Evolutionary conservation across 1,140 invertebrate species (phyloP), one percentile per base, ranked within the genome.

Genomic region (Platorchestia sp.): DNA sequence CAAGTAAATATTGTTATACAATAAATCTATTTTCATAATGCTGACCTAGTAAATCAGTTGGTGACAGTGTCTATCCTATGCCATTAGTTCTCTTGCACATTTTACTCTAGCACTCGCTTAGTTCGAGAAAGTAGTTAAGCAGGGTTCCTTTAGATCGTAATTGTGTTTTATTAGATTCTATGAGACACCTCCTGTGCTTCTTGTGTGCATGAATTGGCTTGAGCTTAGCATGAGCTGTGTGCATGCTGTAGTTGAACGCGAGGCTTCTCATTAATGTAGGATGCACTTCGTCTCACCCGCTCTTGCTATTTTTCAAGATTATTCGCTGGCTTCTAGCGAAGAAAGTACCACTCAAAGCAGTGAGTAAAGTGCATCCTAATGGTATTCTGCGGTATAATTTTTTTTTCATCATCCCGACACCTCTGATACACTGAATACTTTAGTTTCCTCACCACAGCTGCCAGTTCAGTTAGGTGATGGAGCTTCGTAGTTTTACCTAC

Each of bases 1-100:
- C 87, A 42, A 89, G 87, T 89, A 44, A 93, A 93, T 93, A 93
- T 93, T 93, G 91, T 93, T 93, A 93, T 93, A 93, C 45, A 45
- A 93, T 93, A 44, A 93, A 93, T 93, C 91, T 93, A 93, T 93
- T 93, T 93, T 93, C 91, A 93, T 93, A 93, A 19, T 93, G 45
- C 91, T 93, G 45, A 45, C 40, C 44, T 93, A 44, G 91, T 47
- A 93, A 93, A 93, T 93, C 43, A 45, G 45, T 47, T 47, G 91
- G 44, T 93, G 91, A 93, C 43, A 45, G 40, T 93, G 91, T 93
- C 45, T 93, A 93, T 93, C 91, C 91, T 93, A 93, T 93, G 91
- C 91, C 91, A 93, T 93, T 45, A 93, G 91, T 93, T 93, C 45
- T 91, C 89, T 93, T 41, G 91, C 91, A 93, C 91, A 93, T 47